Base-by-base conservation (phyloP, 2,888 invertebrate genomes). In the Choreutis nemorana region DNA sequence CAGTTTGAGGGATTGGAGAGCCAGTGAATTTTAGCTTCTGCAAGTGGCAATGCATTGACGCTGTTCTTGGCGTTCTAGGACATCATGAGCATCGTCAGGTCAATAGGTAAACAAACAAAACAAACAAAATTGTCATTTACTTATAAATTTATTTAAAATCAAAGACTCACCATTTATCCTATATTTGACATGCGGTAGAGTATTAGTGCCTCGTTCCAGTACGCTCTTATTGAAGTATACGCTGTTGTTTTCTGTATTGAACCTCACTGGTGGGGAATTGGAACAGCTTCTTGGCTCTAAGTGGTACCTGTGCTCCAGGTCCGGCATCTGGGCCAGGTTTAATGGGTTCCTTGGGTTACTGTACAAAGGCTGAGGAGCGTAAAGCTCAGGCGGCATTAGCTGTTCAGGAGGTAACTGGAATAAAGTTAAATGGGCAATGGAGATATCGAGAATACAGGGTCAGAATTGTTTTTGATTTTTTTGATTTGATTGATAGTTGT, bases 401-500 rank as follows among this genome's bases (percentile, higher is more conserved):
- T 77, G 75, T 41, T 77, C 75, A 8, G 71, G 62, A 41, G 73
- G 77, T 2, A 77, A 38, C 77, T 75, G 48, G 51, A 32, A 21
- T 29, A 28, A 18, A 8, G 3, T 9, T 8, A 18, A n/a, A n/a
- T n/a, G n/a, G n/a, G n/a, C n/a, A n/a, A n/a, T n/a, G n/a, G n/a
- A n/a, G n/a, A n/a, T n/a, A n/a, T n/a, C n/a, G n/a, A n/a, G n/a
- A n/a, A n/a, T n/a, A n/a, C n/a, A n/a, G n/a, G n/a, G n/a, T n/a
- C n/a, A n/a, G n/a, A n/a, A n/a, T n/a, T n/a, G n/a, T n/a, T n/a
- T n/a, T n/a, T n/a, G n/a, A n/a, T n/a, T n/a, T n/a, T n/a, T n/a
- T n/a, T n/a, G n/a, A n/a, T n/a, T n/a, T n/a, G n/a, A n/a, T n/a
- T n/a, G n/a, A n/a, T n/a, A n/a, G n/a, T n/a, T n/a, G n/a, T n/a